These are phyloP conservation scores for Hydrotaea cyrtoneurina DNA, from an alignment of 2,888 invertebrate species.

Conservation along the genomic window DNA sequence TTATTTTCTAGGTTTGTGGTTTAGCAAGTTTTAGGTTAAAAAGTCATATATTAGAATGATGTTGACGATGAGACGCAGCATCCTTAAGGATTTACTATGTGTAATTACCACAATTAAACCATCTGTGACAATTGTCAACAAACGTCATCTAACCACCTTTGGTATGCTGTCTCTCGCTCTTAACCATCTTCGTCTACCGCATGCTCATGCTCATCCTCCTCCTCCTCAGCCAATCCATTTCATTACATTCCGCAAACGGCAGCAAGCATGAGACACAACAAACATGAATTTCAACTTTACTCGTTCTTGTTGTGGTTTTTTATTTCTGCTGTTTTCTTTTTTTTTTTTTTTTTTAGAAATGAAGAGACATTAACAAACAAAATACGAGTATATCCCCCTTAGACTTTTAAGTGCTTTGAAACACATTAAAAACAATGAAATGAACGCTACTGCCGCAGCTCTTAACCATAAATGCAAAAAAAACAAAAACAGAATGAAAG, in stretches of 20 bases:
- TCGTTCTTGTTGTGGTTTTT: constrained; percentile 60
- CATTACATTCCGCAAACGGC: not conserved
- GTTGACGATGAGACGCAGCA: constrained; percentile 66
- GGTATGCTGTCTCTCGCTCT: constrained; percentile 40
- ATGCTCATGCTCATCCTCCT: not conserved
- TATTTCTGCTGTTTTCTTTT: not conserved
- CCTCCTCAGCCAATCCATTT: constrained; percentile 35
- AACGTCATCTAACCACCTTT: constrained; percentile 55
- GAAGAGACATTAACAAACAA: constrained; percentile 37
- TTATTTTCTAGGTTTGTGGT: constrained; percentile 43
- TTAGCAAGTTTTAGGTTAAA: constrained; percentile 58
- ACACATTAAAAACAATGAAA: constrained; percentile 62
- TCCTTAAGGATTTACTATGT: constrained; percentile 80
- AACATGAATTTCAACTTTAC: constrained; percentile 80
- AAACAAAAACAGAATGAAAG: no score
- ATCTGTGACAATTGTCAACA: constrained; percentile 81
- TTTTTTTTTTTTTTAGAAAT: constrained; percentile 9
- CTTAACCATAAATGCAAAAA: constrained; percentile 54
- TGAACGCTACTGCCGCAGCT: constrained; percentile 43
- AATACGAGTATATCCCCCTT: constrained; percentile 57
- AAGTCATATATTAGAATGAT: constrained; percentile 27
- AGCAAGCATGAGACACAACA: constrained; percentile 60
- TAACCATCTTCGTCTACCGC: constrained; percentile 24
- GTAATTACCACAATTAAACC: constrained; percentile 81
- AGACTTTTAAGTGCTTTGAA: constrained; percentile 68